Percentiles rank a stretch among this genome's conserved stretches.
Evolutionary conservation across 2,797 vertebrate species (phyloP).

Genomic region (Sus cebifrons): DNA sequence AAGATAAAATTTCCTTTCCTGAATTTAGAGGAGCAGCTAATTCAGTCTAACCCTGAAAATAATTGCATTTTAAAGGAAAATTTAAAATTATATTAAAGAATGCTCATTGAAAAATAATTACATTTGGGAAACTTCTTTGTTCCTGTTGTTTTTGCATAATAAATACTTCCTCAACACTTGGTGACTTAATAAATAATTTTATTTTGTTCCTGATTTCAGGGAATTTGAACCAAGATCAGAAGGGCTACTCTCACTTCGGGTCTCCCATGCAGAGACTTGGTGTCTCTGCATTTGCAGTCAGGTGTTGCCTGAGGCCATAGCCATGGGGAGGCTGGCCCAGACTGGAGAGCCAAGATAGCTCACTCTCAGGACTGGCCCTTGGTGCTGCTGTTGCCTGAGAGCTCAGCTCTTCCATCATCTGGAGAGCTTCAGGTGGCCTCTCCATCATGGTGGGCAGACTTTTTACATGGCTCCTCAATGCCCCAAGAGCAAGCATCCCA

Average conservation of each 20-base stretch:
- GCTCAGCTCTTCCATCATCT: not conserved
- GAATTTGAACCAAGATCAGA: not conserved
- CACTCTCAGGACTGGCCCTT: not conserved
- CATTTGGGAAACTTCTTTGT: not conserved
- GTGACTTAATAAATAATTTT: not conserved
- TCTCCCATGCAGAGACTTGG: not conserved
- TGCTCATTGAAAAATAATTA: slow-evolving; percentile 13
- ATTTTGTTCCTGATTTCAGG: not conserved
- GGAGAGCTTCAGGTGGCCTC: not conserved
- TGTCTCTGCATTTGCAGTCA: not conserved
- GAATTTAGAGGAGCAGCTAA: not conserved
- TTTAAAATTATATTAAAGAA: slow-evolving; percentile 6
- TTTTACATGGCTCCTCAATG: not conserved
- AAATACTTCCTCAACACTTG: not conserved
- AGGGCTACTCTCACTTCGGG: not conserved
- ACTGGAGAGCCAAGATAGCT: not conserved
- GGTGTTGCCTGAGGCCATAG: no score
- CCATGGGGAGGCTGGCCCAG: accelerated
- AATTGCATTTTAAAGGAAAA: slow-evolving; percentile 38
- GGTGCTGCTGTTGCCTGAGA: not conserved
- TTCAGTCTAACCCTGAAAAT: not conserved
- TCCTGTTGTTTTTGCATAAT: not conserved
- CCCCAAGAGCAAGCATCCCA: not conserved
- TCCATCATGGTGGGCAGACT: not conserved
- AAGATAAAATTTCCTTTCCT: not conserved